Evolutionary conservation across 2,113 vertebrate species (phyloP).

Genomic region (Hemichromis elongatus): DNA sequence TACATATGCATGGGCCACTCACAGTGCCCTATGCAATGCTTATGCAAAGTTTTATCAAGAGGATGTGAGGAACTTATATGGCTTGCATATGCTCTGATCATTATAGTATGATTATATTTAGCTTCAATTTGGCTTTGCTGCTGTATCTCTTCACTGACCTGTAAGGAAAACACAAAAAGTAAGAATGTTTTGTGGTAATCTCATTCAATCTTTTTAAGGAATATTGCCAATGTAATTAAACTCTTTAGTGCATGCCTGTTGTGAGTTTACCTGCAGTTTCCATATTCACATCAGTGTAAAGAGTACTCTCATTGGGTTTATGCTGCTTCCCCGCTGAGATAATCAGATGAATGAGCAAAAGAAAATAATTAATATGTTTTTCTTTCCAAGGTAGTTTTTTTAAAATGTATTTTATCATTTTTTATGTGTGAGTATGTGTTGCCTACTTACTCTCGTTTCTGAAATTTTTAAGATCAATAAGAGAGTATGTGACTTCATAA

Average conservation of each 20-base stretch:
- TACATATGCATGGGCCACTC: fast-evolving
- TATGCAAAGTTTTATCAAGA: fast-evolving
- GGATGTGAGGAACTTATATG: fast-evolving
- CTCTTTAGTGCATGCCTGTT: not conserved
- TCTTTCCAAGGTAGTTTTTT: not conserved
- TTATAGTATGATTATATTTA: not conserved
- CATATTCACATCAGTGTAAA: fast-evolving
- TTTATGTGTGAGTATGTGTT: too few relatives aligned
- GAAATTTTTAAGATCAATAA: not conserved
- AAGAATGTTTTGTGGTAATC: not conserved
- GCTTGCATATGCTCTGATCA: fast-evolving
- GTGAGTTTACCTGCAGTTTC: not conserved
- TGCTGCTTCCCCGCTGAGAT: fast-evolving
- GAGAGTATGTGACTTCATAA: fast-evolving
- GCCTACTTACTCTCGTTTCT: not conserved
- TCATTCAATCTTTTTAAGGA: fast-evolving
- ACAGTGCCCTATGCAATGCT: fast-evolving
- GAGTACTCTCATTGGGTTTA: fast-evolving
- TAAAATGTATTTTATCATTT: not conserved
- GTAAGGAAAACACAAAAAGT: not conserved
- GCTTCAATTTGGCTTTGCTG: not conserved
- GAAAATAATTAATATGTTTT: fast-evolving
- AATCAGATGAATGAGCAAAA: not conserved
- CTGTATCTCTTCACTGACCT: not conserved
- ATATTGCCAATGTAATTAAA: fast-evolving